Percentiles rank a stretch among this genome's conserved stretches.
These are phyloP conservation scores for Centropristis striata DNA, from an alignment of 2,113 vertebrate species.

Conservation along the genomic window DNA sequence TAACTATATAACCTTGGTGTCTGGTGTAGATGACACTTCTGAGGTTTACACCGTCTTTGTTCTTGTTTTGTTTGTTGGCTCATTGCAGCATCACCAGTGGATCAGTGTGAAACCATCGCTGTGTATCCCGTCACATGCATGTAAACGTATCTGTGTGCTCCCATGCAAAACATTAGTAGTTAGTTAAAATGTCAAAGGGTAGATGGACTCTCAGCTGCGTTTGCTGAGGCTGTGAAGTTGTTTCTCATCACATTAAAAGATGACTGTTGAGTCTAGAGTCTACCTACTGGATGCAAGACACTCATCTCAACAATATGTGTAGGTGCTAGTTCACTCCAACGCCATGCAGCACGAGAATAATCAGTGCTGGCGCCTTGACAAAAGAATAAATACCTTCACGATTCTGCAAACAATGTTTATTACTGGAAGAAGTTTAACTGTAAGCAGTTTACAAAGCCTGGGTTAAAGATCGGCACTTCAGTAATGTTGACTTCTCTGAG, in stretches of 20 bases:
- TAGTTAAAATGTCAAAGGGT: background rate
- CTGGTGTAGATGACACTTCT: no score
- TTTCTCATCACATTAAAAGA: background rate
- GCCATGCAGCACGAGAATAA: slow-evolving; percentile 8
- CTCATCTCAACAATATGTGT: slow-evolving; percentile 30
- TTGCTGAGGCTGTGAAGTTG: background rate
- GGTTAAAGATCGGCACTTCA: background rate
- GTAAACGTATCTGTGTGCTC: background rate
- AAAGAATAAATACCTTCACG: slow-evolving; percentile 9
- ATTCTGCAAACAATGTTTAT: slow-evolving; percentile 3
- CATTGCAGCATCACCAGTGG: background rate
- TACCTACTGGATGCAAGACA: background rate
- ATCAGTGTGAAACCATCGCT: background rate
- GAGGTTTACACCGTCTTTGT: background rate
- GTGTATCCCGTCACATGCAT: background rate
- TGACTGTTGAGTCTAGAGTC: slow-evolving; percentile 8
- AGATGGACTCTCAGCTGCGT: no score
- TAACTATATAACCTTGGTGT: no score
- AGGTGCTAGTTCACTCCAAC: slow-evolving; percentile 26
- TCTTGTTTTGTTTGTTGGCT: background rate
- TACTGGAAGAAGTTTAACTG: background rate
- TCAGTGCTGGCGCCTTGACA: slow-evolving; percentile 5
- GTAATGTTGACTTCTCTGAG: background rate
- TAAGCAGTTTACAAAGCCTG: background rate
- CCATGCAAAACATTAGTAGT: background rate